Base-by-base conservation (phyloP, 2,113 vertebrate species). In the Microtus richardsoni region DNA sequence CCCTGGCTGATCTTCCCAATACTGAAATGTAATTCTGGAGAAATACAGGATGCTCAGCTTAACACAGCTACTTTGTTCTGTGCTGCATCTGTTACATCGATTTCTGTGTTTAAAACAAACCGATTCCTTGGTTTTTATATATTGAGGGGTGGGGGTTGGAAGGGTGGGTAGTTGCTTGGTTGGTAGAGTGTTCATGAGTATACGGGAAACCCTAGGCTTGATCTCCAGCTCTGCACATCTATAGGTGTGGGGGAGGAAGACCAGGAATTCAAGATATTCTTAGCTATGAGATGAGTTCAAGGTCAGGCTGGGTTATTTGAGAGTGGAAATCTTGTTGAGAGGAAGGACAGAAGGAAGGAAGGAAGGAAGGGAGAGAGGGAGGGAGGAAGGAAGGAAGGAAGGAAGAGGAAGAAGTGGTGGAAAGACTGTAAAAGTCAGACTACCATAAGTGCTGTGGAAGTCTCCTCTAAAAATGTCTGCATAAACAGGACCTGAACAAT, bases 1-100 rank as follows among this genome's bases (percentile, higher is more conserved):
- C 87, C 19, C 7, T 68, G 49, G 41, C 52, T 44, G 54, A 79
- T 71, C 93, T 91, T 88, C 24, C 49, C 41, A 36, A 79, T 74
- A 83, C 41, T 79, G 78, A 94, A 92, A 87, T 83, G 52, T 49
- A 93, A n/a, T 58, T 36, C 33, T 62, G 26, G 86, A 71, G 92
- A 95, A 92, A 41, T 33, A 58, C 0, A 86, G 86, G 77, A 82
- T 24, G 36, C 22, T 4, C 26, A 44, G 6, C 52, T 30, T 47
- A 19, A 49, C 41, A 90, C 87, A 83, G 14, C 74, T 74, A 26
- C 9, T 83, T n/a, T 44, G 11, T 39, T 71, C 36, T 75, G 33
- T 33, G 22, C 36, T 54, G 5, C 89, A 49, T 96, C 82, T 54
- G 58, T 74, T 88, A 30, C 2, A 2, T 16, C 84, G 44, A 4